Percentiles rank a stretch among this genome's conserved stretches.
phyloP scores from a whole-genome alignment of 2,888 invertebrate genomes.

The Eupsilia transversa region DNA sequence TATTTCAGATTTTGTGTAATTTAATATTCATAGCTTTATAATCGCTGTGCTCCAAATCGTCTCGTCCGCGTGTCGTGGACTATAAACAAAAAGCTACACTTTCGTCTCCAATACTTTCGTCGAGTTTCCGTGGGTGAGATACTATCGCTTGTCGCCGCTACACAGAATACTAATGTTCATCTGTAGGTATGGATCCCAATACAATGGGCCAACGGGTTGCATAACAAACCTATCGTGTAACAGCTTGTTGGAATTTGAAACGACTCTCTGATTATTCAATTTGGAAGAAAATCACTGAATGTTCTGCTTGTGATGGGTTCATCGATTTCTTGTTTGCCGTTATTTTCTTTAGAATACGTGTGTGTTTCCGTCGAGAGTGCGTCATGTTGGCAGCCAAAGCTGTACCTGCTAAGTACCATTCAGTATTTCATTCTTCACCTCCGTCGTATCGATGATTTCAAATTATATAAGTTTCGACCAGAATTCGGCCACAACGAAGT shows the following conservation, averaged over 20 bases:
- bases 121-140: conserved; percentile 80
- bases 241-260: conserved; percentile 74
- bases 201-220: conserved; percentile 73
- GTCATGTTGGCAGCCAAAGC: background rate
- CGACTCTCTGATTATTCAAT: conserved; percentile 67
- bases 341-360: conserved; percentile 29
- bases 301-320: conserved; percentile 55
- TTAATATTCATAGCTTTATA: background rate
- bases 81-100: conserved; percentile 53
- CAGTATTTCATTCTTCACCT: background rate
- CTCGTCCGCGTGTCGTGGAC: conserved; percentile 48
- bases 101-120: conserved; percentile 73
- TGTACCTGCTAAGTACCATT: background rate
- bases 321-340: conserved; percentile 47
- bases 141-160: conserved; percentile 71
- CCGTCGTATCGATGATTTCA: background rate
- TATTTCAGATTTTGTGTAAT: background rate
- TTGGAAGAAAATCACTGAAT: conserved; percentile 69
- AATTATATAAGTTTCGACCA: background rate
- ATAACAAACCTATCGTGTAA: conserved; percentile 71
- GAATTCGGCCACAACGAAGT: background rate
- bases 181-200: conserved; percentile 73
- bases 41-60: conserved; percentile 24
- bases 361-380: conserved; percentile 8
- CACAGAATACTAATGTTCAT: conserved; percentile 73